Evolutionary conservation across 2,113 vertebrate genomes (phyloP), one percentile per base, ranked within the genome.

Genomic region (Ophiodon elongatus): DNA sequence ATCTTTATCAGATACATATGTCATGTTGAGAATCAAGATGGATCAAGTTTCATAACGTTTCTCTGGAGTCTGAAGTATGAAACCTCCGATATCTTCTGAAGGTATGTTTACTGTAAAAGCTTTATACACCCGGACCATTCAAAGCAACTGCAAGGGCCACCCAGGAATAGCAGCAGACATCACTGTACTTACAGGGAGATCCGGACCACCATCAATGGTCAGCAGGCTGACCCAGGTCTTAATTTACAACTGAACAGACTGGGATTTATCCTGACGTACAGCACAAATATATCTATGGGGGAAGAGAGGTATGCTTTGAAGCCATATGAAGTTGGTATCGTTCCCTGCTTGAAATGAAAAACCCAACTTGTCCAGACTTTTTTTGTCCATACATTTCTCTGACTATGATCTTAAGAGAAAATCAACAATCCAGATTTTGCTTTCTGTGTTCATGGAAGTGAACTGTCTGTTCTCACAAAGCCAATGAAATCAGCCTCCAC

Each of bases 121-220:
- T 90, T 82, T 57, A 63, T 69, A 45, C 81, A 75, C 65, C 80
- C 73, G 57, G 50, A 50, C 57, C 64, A 76, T 89, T 93, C 31
- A 89, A 91, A 93, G 81, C 70, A 60, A 84, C 56, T 86, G 63
- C 45, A 57, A 27, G 45, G 91, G 90, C 95, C 95, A 96, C 95
- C 93, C 94, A 95, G 76, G 88, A 92, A 82, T 52, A 89, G 47
- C 35, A n/a, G 83, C 88, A 83, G 82, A 67, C 73, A 88, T 72
- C 45, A 25, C 71, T 65, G 73, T n/a, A 60, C 85, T 82, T 84
- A 87, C 78, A 79, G 85, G 85, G 85, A 91, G 87, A 90, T 90
- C 90, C 29, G 45, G 90, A 94, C 91, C 93, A 92, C 91, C 93
- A 71, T 89, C 90, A 90, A 64, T 80, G 88, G 93, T 94, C 94